Percentiles rank a stretch among this genome's conserved stretches.
Evolutionary conservation across 1,140 invertebrate species (phyloP).

Genomic region (Euwallacea fornicatus): DNA sequence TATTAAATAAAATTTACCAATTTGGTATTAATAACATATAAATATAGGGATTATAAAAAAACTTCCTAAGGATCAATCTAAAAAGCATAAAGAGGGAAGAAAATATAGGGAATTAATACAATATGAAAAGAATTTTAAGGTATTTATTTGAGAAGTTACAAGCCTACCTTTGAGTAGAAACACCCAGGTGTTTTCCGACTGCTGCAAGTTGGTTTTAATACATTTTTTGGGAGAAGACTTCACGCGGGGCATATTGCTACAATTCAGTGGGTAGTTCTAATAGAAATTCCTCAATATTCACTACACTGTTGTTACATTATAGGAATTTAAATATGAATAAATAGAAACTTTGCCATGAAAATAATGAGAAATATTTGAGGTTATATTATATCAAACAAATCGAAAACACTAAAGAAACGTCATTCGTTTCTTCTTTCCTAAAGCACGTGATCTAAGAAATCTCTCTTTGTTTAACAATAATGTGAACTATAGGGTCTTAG

Average conservation of each 20-base stretch:
- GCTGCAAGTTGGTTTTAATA: slow-evolving; percentile 55
- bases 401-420: too few relatives aligned
- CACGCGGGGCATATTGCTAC: slow-evolving; percentile 56
- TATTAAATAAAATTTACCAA: slow-evolving; percentile 37
- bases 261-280: not conserved
- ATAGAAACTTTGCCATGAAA: too few relatives aligned
- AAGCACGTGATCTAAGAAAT: too few relatives aligned
- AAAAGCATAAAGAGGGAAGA: not conserved
- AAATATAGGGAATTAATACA: not conserved
- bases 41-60: not conserved
- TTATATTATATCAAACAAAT: too few relatives aligned
- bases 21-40: not conserved
- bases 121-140: not conserved
- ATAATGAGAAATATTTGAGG: too few relatives aligned
- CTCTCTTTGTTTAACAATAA: too few relatives aligned
- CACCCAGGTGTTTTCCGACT: slow-evolving; percentile 63
- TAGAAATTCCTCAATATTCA: too few relatives aligned
- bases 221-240: slow-evolving; percentile 62
- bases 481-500: too few relatives aligned
- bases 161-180: slow-evolving; percentile 64
- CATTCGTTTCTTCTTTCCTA: too few relatives aligned
- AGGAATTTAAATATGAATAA: too few relatives aligned
- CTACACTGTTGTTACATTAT: too few relatives aligned
- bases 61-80: not conserved
- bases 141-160: not conserved